phyloP scores from a whole-genome alignment of 2,888 invertebrate genomes.

The Lagria hirta region DNA sequence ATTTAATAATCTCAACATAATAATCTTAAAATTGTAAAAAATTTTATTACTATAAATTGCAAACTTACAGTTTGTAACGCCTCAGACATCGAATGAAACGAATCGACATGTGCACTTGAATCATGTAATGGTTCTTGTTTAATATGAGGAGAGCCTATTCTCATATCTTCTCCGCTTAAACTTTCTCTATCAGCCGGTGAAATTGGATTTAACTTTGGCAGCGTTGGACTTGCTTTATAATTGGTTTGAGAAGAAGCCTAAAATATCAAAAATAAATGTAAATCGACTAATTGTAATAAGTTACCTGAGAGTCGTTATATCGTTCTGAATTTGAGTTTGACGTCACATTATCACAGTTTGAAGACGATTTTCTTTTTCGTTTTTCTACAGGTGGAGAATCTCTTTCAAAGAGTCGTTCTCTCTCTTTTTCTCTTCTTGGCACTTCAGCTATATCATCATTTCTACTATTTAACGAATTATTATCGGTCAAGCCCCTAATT shows the following conservation, averaged over 20 bases:
- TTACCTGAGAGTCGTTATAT: constrained; percentile 70
- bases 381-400: constrained; percentile 58
- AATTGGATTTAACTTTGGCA: constrained; percentile 67
- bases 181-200: constrained; percentile 58
- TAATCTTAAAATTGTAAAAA: too few relatives aligned
- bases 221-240: constrained; percentile 64
- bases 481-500: constrained; percentile 86
- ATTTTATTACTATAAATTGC: too few relatives aligned
- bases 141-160: constrained; percentile 58
- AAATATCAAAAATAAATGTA: constrained; percentile 12
- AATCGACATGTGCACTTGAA: constrained; percentile 50
- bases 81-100: constrained; percentile 55
- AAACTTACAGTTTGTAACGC: constrained; percentile 55
- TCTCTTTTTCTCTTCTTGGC: constrained; percentile 45
- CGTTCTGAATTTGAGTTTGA: constrained; percentile 64
- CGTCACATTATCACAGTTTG: constrained; percentile 66
- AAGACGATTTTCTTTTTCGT: constrained; percentile 66
- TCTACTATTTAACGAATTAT: constrained; percentile 64
- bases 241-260: constrained; percentile 65
- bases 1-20: too few relatives aligned
- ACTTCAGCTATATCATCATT: constrained; percentile 43
- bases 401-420: constrained; percentile 47
- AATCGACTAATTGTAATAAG: neutral
- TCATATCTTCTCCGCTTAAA: constrained; percentile 56
- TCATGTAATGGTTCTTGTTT: constrained; percentile 65